A percentile compares a stretch with the other conserved stretches of the same genome.
These are phyloP conservation scores for Diaphora mendica DNA, from an alignment of 2,888 invertebrate species.

Conservation along the genomic window DNA sequence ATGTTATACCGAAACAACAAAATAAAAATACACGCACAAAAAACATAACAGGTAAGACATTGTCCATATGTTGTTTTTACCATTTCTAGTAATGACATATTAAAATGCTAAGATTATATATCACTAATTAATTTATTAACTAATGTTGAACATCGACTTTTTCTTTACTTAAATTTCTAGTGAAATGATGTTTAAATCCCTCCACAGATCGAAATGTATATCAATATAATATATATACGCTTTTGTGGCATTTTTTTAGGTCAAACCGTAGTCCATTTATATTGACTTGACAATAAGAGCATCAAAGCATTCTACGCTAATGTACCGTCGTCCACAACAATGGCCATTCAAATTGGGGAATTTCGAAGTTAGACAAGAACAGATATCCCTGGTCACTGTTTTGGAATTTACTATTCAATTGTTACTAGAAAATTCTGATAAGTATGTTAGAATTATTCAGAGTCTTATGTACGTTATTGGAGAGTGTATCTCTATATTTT, in stretches of 20 bases:
- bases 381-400: constrained; percentile 7
- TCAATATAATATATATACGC: no score
- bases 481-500: background rate
- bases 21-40: background rate
- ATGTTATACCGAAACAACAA: background rate
- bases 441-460: background rate
- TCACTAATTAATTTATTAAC: no score
- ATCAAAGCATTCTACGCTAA: constrained; percentile 16
- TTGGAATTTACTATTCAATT: constrained; percentile 5
- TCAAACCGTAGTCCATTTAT: constrained; percentile 13
- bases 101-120: background rate
- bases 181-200: background rate
- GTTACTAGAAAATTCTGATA: background rate
- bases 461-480: background rate
- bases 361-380: constrained; percentile 13
- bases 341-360: constrained; percentile 17
- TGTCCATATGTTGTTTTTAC: background rate
- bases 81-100: background rate
- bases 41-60: background rate
- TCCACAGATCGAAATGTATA: background rate
- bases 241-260: background rate
- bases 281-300: constrained; percentile 9
- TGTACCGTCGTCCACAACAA: constrained; percentile 17
- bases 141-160: background rate
- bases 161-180: background rate